Conservation (phyloP, 2,797 vertebrate species). For the Simalia tracyae region DNA sequence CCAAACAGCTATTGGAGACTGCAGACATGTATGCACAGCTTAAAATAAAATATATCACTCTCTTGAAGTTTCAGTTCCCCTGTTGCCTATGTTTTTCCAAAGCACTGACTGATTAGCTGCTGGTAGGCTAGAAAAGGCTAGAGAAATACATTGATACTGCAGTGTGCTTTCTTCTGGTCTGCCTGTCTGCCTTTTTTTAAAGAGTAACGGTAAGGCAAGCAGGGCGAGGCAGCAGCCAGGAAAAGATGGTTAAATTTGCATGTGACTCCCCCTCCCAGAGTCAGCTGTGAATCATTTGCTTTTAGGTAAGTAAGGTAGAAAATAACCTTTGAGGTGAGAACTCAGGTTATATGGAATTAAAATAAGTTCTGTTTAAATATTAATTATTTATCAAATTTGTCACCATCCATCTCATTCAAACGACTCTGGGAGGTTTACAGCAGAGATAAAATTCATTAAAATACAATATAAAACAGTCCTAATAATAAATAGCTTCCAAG, state of each 20-base stretch:
- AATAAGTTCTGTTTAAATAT: neutral
- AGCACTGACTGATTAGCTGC: neutral
- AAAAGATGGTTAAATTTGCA: neutral
- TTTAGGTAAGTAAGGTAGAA: neutral
- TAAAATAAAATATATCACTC: neutral
- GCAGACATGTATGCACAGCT: neutral
- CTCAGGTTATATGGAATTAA: neutral
- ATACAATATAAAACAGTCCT: too few species aligned
- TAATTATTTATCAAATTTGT: too few species aligned
- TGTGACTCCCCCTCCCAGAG: neutral
- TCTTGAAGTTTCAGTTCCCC: neutral
- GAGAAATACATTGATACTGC: neutral
- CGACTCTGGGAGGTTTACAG: too few species aligned
- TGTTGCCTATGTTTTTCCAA: neutral
- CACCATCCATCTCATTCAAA: too few species aligned
- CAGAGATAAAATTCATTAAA: too few species aligned
- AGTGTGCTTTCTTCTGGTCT: too few species aligned
- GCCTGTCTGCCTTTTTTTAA: neutral
- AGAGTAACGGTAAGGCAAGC: neutral
- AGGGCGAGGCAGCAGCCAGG: neutral
- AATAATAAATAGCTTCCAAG: too few species aligned
- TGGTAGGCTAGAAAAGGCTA: neutral
- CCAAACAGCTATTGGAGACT: neutral
- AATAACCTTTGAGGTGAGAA: neutral
- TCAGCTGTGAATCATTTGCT: neutral